A percentile compares a stretch with the other conserved stretches of the same genome.
phyloP scores from a whole-genome alignment of 1,140 invertebrate species.

The Marisa cornuarietis region DNA sequence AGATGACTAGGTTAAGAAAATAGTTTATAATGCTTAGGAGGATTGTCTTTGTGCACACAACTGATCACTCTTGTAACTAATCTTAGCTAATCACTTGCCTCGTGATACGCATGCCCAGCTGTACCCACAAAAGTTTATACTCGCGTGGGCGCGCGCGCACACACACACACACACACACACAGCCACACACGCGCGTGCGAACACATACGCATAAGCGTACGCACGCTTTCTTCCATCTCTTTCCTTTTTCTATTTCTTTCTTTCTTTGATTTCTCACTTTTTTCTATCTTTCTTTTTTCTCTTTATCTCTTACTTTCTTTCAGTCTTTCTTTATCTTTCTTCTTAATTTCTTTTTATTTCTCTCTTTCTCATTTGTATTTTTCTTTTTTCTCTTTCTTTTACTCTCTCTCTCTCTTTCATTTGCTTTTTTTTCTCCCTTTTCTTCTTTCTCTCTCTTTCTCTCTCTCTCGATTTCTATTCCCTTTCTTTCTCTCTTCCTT shows the following conservation, averaged over 20 bases:
- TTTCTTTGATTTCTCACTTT: background rate
- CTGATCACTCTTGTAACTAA: no score
- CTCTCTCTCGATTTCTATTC: background rate
- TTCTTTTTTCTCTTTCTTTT: slow-evolving; percentile 3
- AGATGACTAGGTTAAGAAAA: no score
- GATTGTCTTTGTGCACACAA: no score
- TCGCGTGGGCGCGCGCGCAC: background rate
- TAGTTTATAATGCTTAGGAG: no score
- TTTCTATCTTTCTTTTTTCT: background rate
- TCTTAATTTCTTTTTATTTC: background rate
- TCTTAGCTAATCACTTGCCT: no score
- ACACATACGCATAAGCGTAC: background rate
- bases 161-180: slow-evolving; percentile 1
- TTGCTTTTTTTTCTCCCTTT: background rate
- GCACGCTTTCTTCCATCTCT: background rate
- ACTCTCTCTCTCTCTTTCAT: background rate
- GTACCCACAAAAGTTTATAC: background rate
- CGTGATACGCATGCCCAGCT: no score
- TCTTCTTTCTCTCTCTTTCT: background rate
- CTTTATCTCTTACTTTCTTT: background rate
- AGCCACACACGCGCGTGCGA: background rate
- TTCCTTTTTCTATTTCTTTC: background rate
- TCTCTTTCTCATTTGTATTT: no score
- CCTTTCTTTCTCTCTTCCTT: no score
- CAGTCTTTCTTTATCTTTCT: no score